Evolutionary conservation across 2,888 invertebrate species (phyloP).

Genomic region (Kryphioiulus occultus): DNA sequence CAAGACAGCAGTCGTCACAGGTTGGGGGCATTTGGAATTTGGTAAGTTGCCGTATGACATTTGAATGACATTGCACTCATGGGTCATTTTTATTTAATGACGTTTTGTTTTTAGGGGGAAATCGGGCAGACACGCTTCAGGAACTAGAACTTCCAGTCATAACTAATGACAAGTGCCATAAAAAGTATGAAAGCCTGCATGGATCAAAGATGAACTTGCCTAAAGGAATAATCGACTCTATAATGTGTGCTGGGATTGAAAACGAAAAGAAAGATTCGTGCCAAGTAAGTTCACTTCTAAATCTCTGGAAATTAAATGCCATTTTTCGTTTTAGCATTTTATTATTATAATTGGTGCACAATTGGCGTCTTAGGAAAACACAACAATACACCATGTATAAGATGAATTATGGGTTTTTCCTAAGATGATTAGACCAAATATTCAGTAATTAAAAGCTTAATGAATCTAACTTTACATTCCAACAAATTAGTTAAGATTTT

Average conservation of each 20-base stretch:
- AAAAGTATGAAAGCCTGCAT: conserved; percentile 53
- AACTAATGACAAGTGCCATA: conserved; percentile 54
- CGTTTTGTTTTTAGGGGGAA: conserved; percentile 54
- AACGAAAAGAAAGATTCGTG: conserved; percentile 47
- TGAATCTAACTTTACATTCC: too few species aligned
- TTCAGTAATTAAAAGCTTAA: too few species aligned
- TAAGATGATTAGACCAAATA: too few species aligned
- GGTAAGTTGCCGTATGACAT: not conserved
- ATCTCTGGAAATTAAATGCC: not conserved
- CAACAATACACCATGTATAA: too few species aligned
- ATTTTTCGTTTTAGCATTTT: too few species aligned
- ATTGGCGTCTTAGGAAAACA: too few species aligned
- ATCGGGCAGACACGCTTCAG: conserved; percentile 63
- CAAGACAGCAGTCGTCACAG: conserved; percentile 79
- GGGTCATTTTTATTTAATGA: not conserved
- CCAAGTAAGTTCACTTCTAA: conserved; percentile 27
- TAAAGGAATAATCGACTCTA: conserved; percentile 85
- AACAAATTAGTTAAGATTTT: too few species aligned
- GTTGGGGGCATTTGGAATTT: conserved; percentile 79
- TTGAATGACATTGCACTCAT: not conserved
- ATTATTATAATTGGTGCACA: not conserved
- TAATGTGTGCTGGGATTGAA: conserved; percentile 83
- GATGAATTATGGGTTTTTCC: too few species aligned
- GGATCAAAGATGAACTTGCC: conserved; percentile 63
- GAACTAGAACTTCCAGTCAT: conserved; percentile 55